Percentiles rank a stretch among this genome's conserved stretches.
phyloP scores from a whole-genome alignment of 1,140 invertebrate genomes.

The Gonioctena quinquepunctata region DNA sequence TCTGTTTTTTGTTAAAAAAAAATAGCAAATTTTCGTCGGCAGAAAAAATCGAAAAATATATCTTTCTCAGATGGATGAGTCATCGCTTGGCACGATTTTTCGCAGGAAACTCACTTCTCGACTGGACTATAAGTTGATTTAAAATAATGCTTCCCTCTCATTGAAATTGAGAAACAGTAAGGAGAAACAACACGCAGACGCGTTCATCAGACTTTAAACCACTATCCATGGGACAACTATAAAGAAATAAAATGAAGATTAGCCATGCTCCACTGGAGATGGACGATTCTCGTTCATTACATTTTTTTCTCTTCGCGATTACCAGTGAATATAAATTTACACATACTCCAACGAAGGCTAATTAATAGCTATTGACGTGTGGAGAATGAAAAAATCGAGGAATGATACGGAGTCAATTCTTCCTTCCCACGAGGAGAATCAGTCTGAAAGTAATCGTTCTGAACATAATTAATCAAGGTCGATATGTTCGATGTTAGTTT shows the following conservation, averaged over 20 bases:
- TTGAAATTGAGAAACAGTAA: too few species aligned
- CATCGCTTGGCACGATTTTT: too few species aligned
- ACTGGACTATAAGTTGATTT: too few species aligned
- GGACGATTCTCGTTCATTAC: constrained; percentile 14
- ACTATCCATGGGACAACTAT: constrained; percentile 18
- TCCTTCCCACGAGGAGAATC: background rate
- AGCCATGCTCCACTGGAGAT: constrained; percentile 30
- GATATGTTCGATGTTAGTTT: too few species aligned
- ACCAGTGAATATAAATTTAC: constrained; percentile 9
- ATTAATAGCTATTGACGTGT: background rate
- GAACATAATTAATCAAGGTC: background rate
- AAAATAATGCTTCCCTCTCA: too few species aligned
- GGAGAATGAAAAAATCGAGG: background rate
- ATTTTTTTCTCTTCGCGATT: constrained; percentile 7
- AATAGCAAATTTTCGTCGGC: too few species aligned
- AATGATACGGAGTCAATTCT: background rate
- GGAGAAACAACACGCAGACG: background rate
- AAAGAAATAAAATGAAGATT: constrained; percentile 27
- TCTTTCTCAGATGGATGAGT: too few species aligned
- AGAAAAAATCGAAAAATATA: too few species aligned
- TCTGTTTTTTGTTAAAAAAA: too few species aligned
- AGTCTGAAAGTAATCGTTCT: background rate
- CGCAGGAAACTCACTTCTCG: too few species aligned
- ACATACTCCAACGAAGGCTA: background rate
- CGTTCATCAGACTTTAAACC: background rate